Evolutionary conservation across 1,140 invertebrate species (phyloP).

Genomic region (Ylistrum balloti): DNA sequence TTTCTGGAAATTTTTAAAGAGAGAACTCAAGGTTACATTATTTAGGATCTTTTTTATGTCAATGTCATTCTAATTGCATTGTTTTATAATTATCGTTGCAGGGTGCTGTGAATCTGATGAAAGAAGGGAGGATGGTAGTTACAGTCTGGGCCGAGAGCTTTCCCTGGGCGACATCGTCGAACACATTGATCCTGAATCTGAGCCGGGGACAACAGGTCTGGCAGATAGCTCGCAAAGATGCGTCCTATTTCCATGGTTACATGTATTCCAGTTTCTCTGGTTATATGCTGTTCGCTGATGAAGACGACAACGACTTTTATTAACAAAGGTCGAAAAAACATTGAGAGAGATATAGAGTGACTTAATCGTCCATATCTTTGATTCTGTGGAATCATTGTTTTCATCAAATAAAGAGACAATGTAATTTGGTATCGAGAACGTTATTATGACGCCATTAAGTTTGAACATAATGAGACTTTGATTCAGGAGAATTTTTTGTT

Average conservation of each 20-base stretch:
- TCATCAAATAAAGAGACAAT: not conserved
- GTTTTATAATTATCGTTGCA: slow-evolving; percentile 61
- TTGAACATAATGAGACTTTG: no score
- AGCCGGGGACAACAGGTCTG: slow-evolving; percentile 78
- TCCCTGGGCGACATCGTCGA: slow-evolving; percentile 80
- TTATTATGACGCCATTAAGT: not conserved
- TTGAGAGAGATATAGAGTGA: not conserved
- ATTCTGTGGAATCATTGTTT: not conserved
- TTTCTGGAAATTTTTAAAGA: no score
- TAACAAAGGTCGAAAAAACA: not conserved
- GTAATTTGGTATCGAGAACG: not conserved
- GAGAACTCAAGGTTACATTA: no score
- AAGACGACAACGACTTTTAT: slow-evolving; percentile 44
- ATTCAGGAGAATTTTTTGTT: no score
- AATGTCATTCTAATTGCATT: no score
- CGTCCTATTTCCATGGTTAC: slow-evolving; percentile 80
- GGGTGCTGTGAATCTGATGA: slow-evolving; percentile 80
- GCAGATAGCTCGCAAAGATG: slow-evolving; percentile 75
- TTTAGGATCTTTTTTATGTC: no score
- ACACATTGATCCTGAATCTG: slow-evolving; percentile 78
- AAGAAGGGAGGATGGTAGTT: slow-evolving; percentile 75
- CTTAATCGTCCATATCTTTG: not conserved
- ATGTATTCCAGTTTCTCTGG: slow-evolving; percentile 82
- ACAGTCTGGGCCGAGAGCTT: slow-evolving; percentile 82
- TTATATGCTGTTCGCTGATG: slow-evolving; percentile 74